Evolutionary conservation across 1,140 invertebrate genomes (phyloP).

Genomic region (Drosophila trapezifrons): DNA sequence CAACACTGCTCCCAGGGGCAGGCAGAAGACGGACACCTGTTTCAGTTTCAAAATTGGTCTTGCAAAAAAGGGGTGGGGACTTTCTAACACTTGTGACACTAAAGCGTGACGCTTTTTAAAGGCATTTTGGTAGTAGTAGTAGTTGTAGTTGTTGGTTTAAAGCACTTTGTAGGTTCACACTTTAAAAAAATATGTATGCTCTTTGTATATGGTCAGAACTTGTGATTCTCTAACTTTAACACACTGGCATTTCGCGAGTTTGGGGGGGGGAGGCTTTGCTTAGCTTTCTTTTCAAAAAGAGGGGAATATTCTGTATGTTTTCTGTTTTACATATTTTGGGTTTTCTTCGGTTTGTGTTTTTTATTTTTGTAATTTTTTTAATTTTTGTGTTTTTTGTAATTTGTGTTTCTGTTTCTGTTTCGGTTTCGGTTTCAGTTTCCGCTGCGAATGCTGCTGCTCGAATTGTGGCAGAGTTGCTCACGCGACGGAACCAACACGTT

Average conservation of each 20-base stretch:
- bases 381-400: slow-evolving; percentile 19
- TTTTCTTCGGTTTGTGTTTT: slow-evolving; percentile 26
- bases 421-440: slow-evolving; percentile 43
- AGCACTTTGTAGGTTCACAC: slow-evolving; percentile 59
- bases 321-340: slow-evolving; percentile 4
- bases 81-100: slow-evolving; percentile 69
- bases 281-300: neutral
- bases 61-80: slow-evolving; percentile 15
- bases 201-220: slow-evolving; percentile 13
- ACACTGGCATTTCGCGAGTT: slow-evolving; percentile 22
- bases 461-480: slow-evolving; percentile 72
- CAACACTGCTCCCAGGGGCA: slow-evolving; percentile 7
- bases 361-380: neutral
- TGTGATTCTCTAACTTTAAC: slow-evolving; percentile 3
- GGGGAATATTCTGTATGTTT: slow-evolving; percentile 7
- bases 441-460: slow-evolving; percentile 20
- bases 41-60: slow-evolving; percentile 36
- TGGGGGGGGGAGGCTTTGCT: neutral
- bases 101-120: slow-evolving; percentile 77
- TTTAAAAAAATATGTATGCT: slow-evolving; percentile 68
- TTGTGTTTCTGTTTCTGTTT: slow-evolving; percentile 26
- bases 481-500: slow-evolving; percentile 80
- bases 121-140: slow-evolving; percentile 72
- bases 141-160: slow-evolving; percentile 26
- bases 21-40: slow-evolving; percentile 26